Evolutionary conservation across 1,140 invertebrate species (phyloP), one percentile per base, ranked within the genome.

Genomic region (Papilio aristodemus): DNA sequence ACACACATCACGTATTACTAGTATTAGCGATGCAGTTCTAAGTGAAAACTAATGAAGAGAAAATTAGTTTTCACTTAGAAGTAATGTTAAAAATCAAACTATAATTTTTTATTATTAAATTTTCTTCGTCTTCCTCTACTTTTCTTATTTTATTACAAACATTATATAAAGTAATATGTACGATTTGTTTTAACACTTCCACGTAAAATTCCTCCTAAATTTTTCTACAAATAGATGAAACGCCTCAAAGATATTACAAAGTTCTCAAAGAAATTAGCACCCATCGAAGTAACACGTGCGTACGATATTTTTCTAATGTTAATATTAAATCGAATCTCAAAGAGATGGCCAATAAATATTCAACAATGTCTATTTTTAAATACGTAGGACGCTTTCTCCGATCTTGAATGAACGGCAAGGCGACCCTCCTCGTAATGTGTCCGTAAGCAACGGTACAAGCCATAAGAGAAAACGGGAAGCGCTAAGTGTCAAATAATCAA

Each of bases 341-440:
- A 82, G 83, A 86, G 80, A 81, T 84, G 74, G 72, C 80, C 72
- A 89, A 89, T 91, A 90, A 91, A 91, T 90, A 89, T 78, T 78
- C 75, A 74, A 83, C 80, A 83, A 86, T 84, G 74, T 89, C 87
- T 90, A 90, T 90, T 90, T 91, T 87, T 87, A 88, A 85, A 87
- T 87, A 81, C 85, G 79, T 86, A 83, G 81, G 80, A 86, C 84
- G 85, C 89, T 89, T 87, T 87, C 85, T 83, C 80, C 83, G 79
- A 83, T 90, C 82, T 83, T 89, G 87, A 90, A 90, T 91, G 86
- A 90, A 89, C 84, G 76, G 74, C 75, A 73, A 79, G 75, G 43
- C 85, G 81, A 84, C 88, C 87, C 87, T 85, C 81, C 78, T 78
- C 79, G 87, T 86, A 85, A 84, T 86, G 81, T 81, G 78, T 81